A percentile compares a stretch with the other conserved stretches of the same genome.
Evolutionary conservation across 2,888 invertebrate species (phyloP).

Genomic region (Drosophila longiperda): DNA sequence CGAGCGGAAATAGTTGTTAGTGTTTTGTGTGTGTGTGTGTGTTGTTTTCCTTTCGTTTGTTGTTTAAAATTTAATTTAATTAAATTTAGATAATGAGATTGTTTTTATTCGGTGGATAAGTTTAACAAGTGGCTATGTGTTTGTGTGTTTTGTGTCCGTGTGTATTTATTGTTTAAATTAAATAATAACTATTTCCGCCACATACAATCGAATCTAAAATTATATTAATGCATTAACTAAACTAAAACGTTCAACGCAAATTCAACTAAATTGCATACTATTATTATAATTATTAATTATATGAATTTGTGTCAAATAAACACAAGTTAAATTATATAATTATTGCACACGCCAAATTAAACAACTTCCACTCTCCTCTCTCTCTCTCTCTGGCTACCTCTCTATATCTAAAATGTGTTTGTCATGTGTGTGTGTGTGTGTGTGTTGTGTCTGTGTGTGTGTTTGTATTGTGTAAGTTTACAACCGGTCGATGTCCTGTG

Average conservation of each 20-base stretch:
- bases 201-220: conserved; percentile 58
- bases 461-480: conserved; percentile 43
- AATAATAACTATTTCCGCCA: conserved; percentile 64
- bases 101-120: conserved; percentile 79
- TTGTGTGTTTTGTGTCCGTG: conserved; percentile 26
- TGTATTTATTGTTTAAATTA: conserved; percentile 32
- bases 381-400: conserved; percentile 13
- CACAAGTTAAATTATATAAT: conserved; percentile 47
- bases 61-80: conserved; percentile 55
- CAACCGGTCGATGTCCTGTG: conserved; percentile 61
- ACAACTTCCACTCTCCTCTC: conserved; percentile 44
- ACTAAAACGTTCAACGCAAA: conserved; percentile 74
- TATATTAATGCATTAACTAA: conserved; percentile 68
- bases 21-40: background rate
- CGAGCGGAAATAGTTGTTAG: conserved; percentile 61
- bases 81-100: conserved; percentile 77
- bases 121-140: conserved; percentile 77
- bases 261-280: conserved; percentile 75
- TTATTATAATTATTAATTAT: conserved; percentile 43
- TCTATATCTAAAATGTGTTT: conserved; percentile 31
- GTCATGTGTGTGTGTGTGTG: conserved; percentile 7
- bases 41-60: conserved; percentile 32
- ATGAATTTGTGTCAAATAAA: conserved; percentile 58
- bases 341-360: conserved; percentile 68
- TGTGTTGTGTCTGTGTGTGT: conserved; percentile 10